phyloP scores from a whole-genome alignment of 2,797 vertebrate species.

The Manis crassicaudata region DNA sequence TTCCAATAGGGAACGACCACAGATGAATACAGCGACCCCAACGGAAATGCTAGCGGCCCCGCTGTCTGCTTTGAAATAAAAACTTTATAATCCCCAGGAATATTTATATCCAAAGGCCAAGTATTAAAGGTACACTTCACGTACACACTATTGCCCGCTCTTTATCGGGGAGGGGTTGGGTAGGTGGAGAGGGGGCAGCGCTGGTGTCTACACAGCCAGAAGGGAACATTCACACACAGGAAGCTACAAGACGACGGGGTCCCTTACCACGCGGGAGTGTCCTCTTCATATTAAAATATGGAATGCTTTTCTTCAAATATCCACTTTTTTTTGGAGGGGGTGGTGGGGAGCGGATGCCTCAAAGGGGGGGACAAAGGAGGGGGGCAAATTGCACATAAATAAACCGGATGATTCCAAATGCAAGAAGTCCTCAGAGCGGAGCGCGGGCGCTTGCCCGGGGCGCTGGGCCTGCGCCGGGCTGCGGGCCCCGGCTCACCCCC shows the following conservation, averaged over 20 bases:
- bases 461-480: slow-evolving; percentile 73
- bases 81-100: slow-evolving; percentile 87
- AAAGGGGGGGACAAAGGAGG: slow-evolving; percentile 71
- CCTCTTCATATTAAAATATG: slow-evolving; percentile 91
- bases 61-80: slow-evolving; percentile 86
- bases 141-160: slow-evolving; percentile 89
- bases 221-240: slow-evolving; percentile 86
- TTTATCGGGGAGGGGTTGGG: slow-evolving; percentile 69
- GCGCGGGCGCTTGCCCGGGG: slow-evolving; percentile 62
- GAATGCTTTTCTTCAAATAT: slow-evolving; percentile 94
- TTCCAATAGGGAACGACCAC: slow-evolving; percentile 87
- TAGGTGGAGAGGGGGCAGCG: slow-evolving; percentile 6
- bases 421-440: slow-evolving; percentile 84
- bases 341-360: slow-evolving; percentile 73
- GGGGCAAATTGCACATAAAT: slow-evolving; percentile 96
- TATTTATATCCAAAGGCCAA: slow-evolving; percentile 89
- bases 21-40: slow-evolving; percentile 86
- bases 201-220: slow-evolving; percentile 85
- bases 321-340: slow-evolving; percentile 85
- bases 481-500: slow-evolving; percentile 13
- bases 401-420: slow-evolving; percentile 91
- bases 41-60: slow-evolving; percentile 86
- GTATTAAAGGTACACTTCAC: slow-evolving; percentile 90
- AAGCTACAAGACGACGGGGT: slow-evolving; percentile 87
- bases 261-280: slow-evolving; percentile 91